These are phyloP conservation scores for Liodrosophila aerea DNA, from an alignment of 2,888 invertebrate species.

Conservation along the genomic window DNA sequence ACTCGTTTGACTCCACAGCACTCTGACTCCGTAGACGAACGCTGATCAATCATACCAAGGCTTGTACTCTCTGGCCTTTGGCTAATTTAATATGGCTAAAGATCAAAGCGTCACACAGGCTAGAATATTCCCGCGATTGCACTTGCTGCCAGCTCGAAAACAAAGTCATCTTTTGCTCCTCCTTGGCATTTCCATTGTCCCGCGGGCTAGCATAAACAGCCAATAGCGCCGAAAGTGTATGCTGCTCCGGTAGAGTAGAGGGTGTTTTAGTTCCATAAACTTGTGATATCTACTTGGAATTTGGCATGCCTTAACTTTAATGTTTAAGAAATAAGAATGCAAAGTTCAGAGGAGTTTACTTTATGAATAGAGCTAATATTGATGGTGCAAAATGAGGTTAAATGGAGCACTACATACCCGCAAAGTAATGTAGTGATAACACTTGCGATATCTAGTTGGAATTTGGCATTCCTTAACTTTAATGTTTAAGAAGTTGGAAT, in stretches of 20 bases:
- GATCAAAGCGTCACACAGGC: slow-evolving; percentile 65
- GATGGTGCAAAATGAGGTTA: no score
- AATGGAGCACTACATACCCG: no score
- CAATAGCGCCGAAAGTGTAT: slow-evolving; percentile 40
- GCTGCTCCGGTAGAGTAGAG: slow-evolving; percentile 18
- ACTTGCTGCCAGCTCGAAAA: slow-evolving; percentile 58
- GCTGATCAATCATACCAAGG: slow-evolving; percentile 67
- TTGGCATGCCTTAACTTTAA: not conserved
- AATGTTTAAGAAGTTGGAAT: not conserved
- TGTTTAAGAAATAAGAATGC: no score
- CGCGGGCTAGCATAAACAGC: slow-evolving; percentile 51
- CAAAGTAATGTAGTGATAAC: no score
- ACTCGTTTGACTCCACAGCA: slow-evolving; percentile 39
- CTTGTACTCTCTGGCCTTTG: slow-evolving; percentile 51
- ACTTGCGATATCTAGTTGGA: no score
- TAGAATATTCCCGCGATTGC: slow-evolving; percentile 72
- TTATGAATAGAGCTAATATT: no score
- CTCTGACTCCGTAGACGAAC: slow-evolving; percentile 54
- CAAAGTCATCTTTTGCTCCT: slow-evolving; percentile 33
- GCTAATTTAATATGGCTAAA: slow-evolving; percentile 78
- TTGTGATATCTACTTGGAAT: not conserved
- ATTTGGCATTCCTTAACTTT: no score
- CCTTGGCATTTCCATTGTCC: slow-evolving; percentile 33
- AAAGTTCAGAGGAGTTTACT: no score
- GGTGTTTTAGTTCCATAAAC: not conserved